phyloP scores from a whole-genome alignment of 2,888 invertebrate genomes.

The Dryadula phaetusa region DNA sequence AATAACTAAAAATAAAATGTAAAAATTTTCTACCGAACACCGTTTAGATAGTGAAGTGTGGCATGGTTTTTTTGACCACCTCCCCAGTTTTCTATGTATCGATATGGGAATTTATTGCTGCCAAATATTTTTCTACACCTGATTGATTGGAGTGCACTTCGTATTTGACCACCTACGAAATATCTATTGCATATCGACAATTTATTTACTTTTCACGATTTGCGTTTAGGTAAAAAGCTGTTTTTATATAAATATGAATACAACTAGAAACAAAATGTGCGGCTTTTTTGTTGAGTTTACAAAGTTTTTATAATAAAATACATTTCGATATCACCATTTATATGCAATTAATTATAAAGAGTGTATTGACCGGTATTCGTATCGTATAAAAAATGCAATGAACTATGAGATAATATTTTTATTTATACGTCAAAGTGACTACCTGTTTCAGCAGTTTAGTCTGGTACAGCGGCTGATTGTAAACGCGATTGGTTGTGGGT shows the following conservation, averaged over 20 bases:
- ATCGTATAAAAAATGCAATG: neutral
- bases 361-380: neutral
- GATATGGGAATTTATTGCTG: constrained; percentile 13
- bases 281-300: neutral
- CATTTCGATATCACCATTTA: neutral
- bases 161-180: constrained; percentile 38
- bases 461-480: no score
- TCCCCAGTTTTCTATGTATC: neutral
- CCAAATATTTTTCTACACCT: constrained; percentile 23
- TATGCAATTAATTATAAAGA: neutral
- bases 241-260: neutral
- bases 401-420: no score
- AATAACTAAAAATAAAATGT: neutral
- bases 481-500: no score
- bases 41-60: neutral
- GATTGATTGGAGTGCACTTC: constrained; percentile 32
- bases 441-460: no score
- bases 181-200: constrained; percentile 30
- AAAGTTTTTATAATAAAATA: neutral
- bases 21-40: neutral
- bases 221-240: neutral
- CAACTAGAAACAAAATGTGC: no score
- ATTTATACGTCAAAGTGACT: no score
- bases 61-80: neutral
- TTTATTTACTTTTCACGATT: constrained; percentile 17